Base-by-base conservation (phyloP, 2,113 vertebrate genomes). In the Delphinus delphis region DNA sequence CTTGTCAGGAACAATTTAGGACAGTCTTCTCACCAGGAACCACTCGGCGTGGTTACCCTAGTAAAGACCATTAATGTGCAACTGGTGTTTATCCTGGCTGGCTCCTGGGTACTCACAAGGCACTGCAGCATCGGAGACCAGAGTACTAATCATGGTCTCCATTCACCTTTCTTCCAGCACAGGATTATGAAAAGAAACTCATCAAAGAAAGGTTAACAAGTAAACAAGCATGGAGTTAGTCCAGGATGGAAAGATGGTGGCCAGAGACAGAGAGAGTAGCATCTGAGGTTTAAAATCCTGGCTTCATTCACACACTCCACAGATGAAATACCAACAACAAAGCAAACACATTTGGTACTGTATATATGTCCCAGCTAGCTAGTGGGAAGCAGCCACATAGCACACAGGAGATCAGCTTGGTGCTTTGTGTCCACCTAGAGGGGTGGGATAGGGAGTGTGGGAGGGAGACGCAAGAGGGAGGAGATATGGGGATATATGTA, bases 1-100 rank as follows among this genome's bases (percentile, higher is more conserved):
- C 33, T 63, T 82, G 96, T 97, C 80, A 58, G 90, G 89, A 93
- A 96, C 76, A 94, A 96, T 96, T 95, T 76, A 91, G 47, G 62
- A 26, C 2, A 94, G 58, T 95, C 90, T 96, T 81, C 53, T 95
- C 76, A 91, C 73, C 50, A 92, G 88, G 92, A 95, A 93, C 50
- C 44, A 31, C 95, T 96, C 65, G 0, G 92, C 83, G 33, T 9
- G 85, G 65, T 36, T 31, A 60, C 65, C 67, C 50, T 58, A 80
- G 92, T 53, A 90, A 90, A 93, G 80, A 73, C 2, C 71, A 93
- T 87, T 84, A 88, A 71, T 9, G 36, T 31, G 86, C 74, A 93
- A 26, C 50, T 85, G 38, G 55, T 91, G 76, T 93, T 95, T 86
- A 77, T 26, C 31, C 76, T 96, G 93, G 93, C 92, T 8, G 23